phyloP scores from a whole-genome alignment of 35 echinoderm and acorn worm species.

The Antedon bifida region DNA sequence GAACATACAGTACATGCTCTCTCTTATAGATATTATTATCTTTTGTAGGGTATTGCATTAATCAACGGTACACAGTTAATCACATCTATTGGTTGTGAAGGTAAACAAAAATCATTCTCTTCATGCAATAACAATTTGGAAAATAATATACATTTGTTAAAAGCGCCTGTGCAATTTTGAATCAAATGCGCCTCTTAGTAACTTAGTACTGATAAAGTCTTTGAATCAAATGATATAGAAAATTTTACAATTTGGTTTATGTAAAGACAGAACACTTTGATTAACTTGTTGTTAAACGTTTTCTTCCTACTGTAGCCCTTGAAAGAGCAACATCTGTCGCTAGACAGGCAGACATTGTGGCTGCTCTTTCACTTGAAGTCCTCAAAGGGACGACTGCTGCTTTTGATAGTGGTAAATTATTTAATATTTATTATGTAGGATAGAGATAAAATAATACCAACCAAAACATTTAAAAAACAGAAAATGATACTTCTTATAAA shows the following conservation, averaged over 20 bases:
- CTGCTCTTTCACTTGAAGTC: conserved; percentile 81
- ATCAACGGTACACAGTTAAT: conserved; percentile 95
- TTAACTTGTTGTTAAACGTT: background rate
- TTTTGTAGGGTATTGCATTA: conserved; percentile 64
- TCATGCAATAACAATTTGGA: background rate
- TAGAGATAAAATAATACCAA: too few species aligned
- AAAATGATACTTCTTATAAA: too few species aligned
- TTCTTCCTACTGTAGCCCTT: conserved; percentile 37
- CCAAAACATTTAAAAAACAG: too few species aligned
- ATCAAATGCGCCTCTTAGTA: too few species aligned
- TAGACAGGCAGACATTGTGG: conserved; percentile 79
- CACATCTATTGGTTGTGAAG: conserved; percentile 75
- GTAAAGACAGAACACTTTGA: too few species aligned
- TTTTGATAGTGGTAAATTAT: conserved; percentile 96
- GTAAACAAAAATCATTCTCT: conserved; percentile 32
- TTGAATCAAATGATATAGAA: too few species aligned
- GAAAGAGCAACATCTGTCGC: conserved; percentile 60
- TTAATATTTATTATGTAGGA: too few species aligned
- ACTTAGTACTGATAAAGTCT: too few species aligned
- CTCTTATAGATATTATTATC: background rate
- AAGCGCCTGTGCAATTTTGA: too few species aligned
- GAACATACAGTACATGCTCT: too few species aligned
- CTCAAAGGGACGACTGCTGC: conserved; percentile 90
- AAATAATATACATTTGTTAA: too few species aligned
- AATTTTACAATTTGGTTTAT: too few species aligned